Conservation (phyloP, 1,140 invertebrate species). For the Pogonognathellus flavescens region DNA sequence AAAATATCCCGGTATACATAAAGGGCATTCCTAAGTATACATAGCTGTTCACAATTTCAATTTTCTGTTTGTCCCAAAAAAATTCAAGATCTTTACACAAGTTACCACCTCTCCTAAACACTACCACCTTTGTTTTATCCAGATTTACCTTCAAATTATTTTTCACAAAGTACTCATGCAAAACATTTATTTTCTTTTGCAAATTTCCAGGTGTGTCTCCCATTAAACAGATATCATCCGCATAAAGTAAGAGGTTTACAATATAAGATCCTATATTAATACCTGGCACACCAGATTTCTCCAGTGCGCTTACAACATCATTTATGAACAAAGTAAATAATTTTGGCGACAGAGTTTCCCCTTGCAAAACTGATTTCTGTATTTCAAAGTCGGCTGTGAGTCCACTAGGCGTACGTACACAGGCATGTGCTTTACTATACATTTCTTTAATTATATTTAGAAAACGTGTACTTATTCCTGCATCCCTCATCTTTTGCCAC, state of each 20-base stretch:
- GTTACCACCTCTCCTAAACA: not conserved
- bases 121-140: too few species aligned
- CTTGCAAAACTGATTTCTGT: slow-evolving; percentile 51
- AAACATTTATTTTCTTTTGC: slow-evolving; percentile 53
- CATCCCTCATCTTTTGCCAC: slow-evolving; percentile 39
- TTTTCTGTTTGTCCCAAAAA: not conserved
- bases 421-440: slow-evolving; percentile 31
- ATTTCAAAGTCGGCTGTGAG: not conserved
- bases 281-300: not conserved
- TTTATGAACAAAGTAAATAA: too few species aligned
- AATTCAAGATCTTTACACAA: not conserved
- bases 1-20: too few species aligned
- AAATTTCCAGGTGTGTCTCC: not conserved
- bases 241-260: not conserved
- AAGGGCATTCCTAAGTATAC: not conserved
- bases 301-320: not conserved
- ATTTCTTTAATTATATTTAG: slow-evolving; percentile 23
- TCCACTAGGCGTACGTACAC: not conserved
- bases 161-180: slow-evolving; percentile 8
- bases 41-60: not conserved
- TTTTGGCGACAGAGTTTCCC: slow-evolving; percentile 29
- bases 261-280: not conserved
- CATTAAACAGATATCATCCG: not conserved
- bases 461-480: slow-evolving; percentile 42
- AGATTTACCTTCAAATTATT: not conserved